phyloP scores from a whole-genome alignment of 2,113 vertebrate genomes.

The Labeo catla region DNA sequence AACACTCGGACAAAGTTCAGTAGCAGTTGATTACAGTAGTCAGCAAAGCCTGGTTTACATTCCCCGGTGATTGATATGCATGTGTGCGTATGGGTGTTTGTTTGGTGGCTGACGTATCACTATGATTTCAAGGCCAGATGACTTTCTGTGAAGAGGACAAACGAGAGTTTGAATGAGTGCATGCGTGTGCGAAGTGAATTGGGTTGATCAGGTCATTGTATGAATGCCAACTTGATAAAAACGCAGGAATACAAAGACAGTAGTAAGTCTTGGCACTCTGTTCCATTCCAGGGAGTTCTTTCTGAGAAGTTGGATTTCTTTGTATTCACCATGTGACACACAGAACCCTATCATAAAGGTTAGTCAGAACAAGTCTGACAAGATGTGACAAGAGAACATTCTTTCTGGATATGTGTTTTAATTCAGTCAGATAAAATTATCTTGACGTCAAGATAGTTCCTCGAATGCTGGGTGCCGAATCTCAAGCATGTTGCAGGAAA shows the following conservation, averaged over 20 bases:
- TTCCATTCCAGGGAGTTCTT: neutral
- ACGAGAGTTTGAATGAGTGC: neutral
- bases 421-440: neutral
- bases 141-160: slow-evolving; percentile 1
- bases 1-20: slow-evolving; percentile 31
- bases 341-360: slow-evolving; percentile 4
- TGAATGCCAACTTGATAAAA: slow-evolving; percentile 23
- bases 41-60: slow-evolving; percentile 31
- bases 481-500: neutral
- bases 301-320: neutral
- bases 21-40: neutral
- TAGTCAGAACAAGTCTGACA: neutral
- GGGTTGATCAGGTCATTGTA: neutral
- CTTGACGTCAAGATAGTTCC: neutral
- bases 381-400: neutral
- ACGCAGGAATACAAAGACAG: neutral
- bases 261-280: neutral
- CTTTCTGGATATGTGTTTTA: neutral
- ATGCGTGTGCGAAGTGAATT: neutral
- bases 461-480: neutral
- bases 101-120: slow-evolving; percentile 9
- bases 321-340: neutral
- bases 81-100: slow-evolving; percentile 6
- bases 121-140: slow-evolving; percentile 1
- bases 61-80: slow-evolving; percentile 12